These are phyloP conservation scores for Barnardius zonarius DNA, from an alignment of 2,113 vertebrate genomes.

Conservation along the genomic window DNA sequence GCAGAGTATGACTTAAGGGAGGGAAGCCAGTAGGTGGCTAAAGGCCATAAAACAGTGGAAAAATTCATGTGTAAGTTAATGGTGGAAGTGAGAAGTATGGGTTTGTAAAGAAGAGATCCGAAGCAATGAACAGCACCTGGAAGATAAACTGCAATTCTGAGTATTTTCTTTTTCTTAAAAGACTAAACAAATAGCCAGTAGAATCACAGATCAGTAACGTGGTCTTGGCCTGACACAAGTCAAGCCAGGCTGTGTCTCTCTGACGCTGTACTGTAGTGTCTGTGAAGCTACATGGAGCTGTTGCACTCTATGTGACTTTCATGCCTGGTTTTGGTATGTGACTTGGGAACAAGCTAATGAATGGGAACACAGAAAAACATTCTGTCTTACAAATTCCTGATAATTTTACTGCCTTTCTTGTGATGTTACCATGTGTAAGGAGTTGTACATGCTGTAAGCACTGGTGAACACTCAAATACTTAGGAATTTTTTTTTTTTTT, in stretches of 20 bases:
- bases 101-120: not conserved
- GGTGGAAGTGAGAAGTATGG: not conserved
- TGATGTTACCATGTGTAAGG: not conserved
- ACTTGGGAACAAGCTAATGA: not conserved
- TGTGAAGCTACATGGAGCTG: not conserved
- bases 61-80: not conserved
- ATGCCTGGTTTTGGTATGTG: not conserved
- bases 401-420: not conserved
- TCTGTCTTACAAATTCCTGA: not conserved
- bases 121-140: not conserved
- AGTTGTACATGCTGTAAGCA: not conserved
- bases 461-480: not conserved
- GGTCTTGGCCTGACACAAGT: not conserved
- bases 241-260: not conserved
- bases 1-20: not conserved
- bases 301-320: not conserved
- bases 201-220: not conserved
- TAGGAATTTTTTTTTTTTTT: not conserved
- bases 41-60: not conserved
- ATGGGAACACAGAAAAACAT: not conserved
- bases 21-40: not conserved
- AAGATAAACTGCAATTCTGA: not conserved
- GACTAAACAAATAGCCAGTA: not conserved
- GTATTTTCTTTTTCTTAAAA: not conserved
- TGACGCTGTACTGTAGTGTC: not conserved